Percentiles rank a stretch among this genome's conserved stretches.
These are phyloP conservation scores for Copsychus sechellarum DNA, from an alignment of 2,113 vertebrate species.

Conservation along the genomic window DNA sequence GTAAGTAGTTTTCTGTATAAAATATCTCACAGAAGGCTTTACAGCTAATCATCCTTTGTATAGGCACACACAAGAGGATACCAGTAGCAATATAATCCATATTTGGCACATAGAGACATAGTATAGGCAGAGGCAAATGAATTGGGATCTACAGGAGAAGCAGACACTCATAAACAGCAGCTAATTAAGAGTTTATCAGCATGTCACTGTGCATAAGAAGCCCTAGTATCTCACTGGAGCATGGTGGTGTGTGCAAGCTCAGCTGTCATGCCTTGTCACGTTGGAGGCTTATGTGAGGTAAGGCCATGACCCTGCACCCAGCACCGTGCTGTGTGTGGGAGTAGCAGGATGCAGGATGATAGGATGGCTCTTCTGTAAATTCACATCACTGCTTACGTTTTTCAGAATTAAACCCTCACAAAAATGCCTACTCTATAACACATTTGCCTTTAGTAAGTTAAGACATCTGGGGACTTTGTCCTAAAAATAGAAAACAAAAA, in stretches of 20 bases:
- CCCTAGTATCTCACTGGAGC: background rate
- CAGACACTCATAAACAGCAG: background rate
- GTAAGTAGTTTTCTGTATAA: conserved; percentile 5
- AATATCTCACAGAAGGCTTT: conserved; percentile 40
- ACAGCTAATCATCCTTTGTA: conserved; percentile 26
- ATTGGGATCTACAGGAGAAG: background rate
- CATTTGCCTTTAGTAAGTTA: background rate
- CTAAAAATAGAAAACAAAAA: background rate
- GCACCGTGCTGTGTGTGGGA: background rate
- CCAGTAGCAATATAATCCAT: background rate
- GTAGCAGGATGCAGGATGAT: background rate
- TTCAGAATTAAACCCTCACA: background rate
- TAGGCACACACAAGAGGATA: background rate
- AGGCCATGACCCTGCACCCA: background rate
- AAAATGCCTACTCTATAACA: background rate
- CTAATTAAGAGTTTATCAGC: conserved; percentile 50
- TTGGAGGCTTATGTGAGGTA: background rate
- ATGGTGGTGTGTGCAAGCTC: background rate
- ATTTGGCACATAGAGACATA: background rate
- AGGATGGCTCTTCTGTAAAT: background rate
- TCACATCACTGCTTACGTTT: background rate
- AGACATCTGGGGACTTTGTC: background rate
- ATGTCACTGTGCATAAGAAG: background rate
- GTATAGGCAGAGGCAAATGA: background rate
- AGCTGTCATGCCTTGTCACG: background rate